Conservation (phyloP, 2,113 vertebrate species). For the Clarias batrachus region DNA sequence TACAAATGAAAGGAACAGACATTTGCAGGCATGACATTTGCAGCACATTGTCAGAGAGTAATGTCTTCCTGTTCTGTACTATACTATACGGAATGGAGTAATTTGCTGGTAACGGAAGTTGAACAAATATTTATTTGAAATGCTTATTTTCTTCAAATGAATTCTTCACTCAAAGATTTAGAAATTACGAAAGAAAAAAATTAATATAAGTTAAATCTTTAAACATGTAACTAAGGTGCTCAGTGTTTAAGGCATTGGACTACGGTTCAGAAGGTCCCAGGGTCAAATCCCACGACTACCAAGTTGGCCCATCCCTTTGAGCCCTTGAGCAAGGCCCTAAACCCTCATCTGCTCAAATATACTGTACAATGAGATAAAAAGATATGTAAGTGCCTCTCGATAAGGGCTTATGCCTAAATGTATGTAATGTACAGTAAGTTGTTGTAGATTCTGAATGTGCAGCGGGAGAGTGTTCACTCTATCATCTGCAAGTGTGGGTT, state of each 20-base stretch:
- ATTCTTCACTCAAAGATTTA: not conserved
- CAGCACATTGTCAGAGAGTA: not conserved
- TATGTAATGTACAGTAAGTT: too few relatives aligned
- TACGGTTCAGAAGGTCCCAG: too few relatives aligned
- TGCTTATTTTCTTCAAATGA: not conserved
- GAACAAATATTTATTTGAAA: not conserved
- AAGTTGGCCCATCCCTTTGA: too few relatives aligned
- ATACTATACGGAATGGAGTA: not conserved
- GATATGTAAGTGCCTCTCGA: too few relatives aligned
- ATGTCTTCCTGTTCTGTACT: not conserved
- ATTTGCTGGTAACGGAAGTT: not conserved
- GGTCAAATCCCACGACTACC: too few relatives aligned
- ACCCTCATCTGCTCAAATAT: too few relatives aligned
- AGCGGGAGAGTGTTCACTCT: not conserved
- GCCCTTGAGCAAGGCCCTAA: too few relatives aligned
- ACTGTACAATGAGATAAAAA: too few relatives aligned
- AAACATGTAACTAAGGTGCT: not conserved
- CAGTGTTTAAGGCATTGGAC: too few relatives aligned
- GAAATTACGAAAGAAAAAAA: not conserved
- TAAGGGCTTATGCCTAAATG: too few relatives aligned
- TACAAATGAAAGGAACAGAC: not conserved
- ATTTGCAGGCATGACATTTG: not conserved
- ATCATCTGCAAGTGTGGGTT: not conserved
- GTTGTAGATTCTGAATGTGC: not conserved
- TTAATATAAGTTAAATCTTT: not conserved